Evolutionary conservation across 2,888 invertebrate genomes (phyloP).

Genomic region (Conomelus anceps): DNA sequence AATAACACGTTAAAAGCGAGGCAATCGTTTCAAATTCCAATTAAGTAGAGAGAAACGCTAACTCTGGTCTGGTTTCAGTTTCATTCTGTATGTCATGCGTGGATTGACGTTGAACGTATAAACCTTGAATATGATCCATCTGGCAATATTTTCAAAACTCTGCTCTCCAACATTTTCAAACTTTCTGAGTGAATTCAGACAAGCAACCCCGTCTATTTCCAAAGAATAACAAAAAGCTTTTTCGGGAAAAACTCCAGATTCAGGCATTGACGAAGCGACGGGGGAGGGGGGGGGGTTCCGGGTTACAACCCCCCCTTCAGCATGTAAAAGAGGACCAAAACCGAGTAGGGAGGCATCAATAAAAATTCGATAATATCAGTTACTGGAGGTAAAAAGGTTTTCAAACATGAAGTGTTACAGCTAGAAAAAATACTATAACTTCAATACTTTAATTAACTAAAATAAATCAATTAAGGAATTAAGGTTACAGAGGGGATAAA

Average conservation of each 20-base stretch:
- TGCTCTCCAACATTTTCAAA: not conserved
- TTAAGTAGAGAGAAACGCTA: not conserved
- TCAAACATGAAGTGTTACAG: too few relatives aligned
- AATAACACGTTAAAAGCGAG: not conserved
- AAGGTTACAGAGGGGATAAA: too few relatives aligned
- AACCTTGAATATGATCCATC: not conserved
- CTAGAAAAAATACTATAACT: too few relatives aligned
- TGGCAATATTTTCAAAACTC: not conserved
- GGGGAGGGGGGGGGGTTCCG: too few relatives aligned
- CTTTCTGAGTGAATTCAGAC: not conserved
- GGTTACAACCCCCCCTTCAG: too few relatives aligned
- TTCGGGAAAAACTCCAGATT: not conserved
- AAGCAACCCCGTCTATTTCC: not conserved
- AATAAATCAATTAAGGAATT: too few relatives aligned
- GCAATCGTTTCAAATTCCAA: not conserved
- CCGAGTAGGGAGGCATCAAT: too few relatives aligned
- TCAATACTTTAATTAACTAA: too few relatives aligned
- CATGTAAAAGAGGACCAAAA: too few relatives aligned
- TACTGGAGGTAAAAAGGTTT: too few relatives aligned
- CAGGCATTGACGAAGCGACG: too few relatives aligned
- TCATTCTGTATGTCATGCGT: not conserved
- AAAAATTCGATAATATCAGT: too few relatives aligned
- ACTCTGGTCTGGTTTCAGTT: not conserved
- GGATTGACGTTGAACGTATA: not conserved
- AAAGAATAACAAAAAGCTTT: not conserved